Percentiles rank a stretch among this genome's conserved stretches.
phyloP scores from a whole-genome alignment of 2,888 invertebrate genomes.

The Melikaiella ostensackeni region DNA sequence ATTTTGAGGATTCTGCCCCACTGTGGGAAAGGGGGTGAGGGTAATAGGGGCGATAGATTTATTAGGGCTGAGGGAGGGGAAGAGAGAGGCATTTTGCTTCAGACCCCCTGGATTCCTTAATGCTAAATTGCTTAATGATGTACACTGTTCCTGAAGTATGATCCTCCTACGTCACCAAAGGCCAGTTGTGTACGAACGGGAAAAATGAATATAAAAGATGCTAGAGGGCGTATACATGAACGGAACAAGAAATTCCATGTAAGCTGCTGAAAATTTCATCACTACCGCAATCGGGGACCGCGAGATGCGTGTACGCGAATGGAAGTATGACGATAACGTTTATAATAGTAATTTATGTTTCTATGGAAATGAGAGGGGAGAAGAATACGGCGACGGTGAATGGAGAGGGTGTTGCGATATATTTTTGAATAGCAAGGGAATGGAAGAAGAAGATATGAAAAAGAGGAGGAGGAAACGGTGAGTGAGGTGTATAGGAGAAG shows the following conservation, averaged over 20 bases:
- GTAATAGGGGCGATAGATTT: too few species aligned
- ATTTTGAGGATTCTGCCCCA: too few species aligned
- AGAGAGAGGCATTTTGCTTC: too few species aligned
- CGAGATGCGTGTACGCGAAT: slow-evolving; percentile 23
- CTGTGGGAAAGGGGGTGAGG: too few species aligned
- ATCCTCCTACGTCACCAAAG: too few species aligned
- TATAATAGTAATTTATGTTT: slow-evolving; percentile 34
- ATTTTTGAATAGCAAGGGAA: slow-evolving; percentile 19
- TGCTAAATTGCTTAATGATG: too few species aligned
- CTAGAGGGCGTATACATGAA: not conserved
- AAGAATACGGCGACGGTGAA: slow-evolving; percentile 20
- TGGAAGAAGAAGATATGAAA: too few species aligned
- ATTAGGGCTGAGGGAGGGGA: too few species aligned
- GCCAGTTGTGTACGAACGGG: not conserved
- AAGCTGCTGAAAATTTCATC: not conserved
- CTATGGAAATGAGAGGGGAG: slow-evolving; percentile 13
- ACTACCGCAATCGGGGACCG: not conserved
- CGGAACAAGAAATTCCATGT: not conserved
- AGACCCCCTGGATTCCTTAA: too few species aligned
- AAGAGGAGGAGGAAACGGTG: too few species aligned
- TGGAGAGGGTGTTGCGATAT: slow-evolving; percentile 23
- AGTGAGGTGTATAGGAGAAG: too few species aligned
- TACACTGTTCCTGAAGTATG: too few species aligned
- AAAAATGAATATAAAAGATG: not conserved
- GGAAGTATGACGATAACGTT: slow-evolving; percentile 25